Conservation (phyloP, 2,113 vertebrate species). For the Melanotaenia duboulayi region DNA sequence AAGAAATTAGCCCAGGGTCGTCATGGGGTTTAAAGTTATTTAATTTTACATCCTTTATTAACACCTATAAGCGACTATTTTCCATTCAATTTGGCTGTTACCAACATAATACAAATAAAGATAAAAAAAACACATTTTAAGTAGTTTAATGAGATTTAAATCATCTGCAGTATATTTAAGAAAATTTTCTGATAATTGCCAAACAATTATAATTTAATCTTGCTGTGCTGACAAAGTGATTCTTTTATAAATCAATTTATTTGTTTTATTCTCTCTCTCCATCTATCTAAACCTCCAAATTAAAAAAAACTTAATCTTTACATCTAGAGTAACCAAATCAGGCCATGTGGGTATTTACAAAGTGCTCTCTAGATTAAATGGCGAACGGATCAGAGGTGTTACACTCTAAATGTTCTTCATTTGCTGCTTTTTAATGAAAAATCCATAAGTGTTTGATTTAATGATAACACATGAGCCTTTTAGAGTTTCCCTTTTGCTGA, state of each 20-base stretch:
- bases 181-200: too few species aligned
- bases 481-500: slow-evolving; percentile 34
- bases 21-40: too few species aligned
- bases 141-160: too few species aligned
- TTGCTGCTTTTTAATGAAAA: slow-evolving; percentile 58
- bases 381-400: slow-evolving; percentile 29
- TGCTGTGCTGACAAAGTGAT: too few species aligned
- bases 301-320: too few species aligned
- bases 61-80: background rate
- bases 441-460: slow-evolving; percentile 61
- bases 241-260: too few species aligned
- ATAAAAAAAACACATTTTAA: background rate
- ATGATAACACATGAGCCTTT: slow-evolving; percentile 55
- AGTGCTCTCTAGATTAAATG: slow-evolving; percentile 16
- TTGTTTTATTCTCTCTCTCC: background rate
- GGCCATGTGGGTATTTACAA: slow-evolving; percentile 23
- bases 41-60: background rate
- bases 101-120: background rate
- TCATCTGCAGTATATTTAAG: too few species aligned
- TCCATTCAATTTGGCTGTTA: background rate
- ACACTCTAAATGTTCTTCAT: slow-evolving; percentile 37
- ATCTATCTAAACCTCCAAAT: too few species aligned
- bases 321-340: too few species aligned
- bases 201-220: too few species aligned
- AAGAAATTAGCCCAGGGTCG: too few species aligned